Evolutionary conservation across 2,888 invertebrate species (phyloP).

Genomic region (Heliconius aoede): DNA sequence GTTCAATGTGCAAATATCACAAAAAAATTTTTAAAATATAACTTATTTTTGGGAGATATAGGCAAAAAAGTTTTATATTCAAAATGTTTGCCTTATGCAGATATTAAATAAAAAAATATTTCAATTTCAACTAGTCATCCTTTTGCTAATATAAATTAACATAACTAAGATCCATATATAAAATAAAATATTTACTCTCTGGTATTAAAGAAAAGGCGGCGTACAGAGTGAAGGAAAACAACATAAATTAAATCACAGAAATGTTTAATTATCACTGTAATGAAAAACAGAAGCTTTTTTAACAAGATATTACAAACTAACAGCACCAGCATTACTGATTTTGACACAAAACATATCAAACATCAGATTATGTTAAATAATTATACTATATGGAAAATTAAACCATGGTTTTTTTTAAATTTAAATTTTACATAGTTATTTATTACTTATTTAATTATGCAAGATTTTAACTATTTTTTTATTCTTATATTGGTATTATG

Average conservation of each 20-base stretch:
- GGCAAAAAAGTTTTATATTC: neutral
- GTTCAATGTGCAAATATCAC: neutral
- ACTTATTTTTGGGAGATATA: no score
- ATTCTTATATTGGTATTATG: neutral
- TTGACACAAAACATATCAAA: constrained; percentile 14
- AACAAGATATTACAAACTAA: constrained; percentile 17
- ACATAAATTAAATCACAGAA: constrained; percentile 4
- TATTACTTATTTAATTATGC: constrained; percentile 4
- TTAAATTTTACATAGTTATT: neutral
- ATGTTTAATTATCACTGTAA: neutral
- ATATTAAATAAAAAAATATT: neutral
- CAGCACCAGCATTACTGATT: constrained; percentile 14
- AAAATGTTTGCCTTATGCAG: neutral
- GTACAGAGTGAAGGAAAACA: neutral
- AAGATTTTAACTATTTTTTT: neutral
- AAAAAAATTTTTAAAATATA: no score
- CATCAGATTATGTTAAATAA: neutral
- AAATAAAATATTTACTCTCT: no score
- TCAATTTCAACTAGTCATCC: no score
- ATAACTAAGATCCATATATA: neutral
- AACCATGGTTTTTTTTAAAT: no score
- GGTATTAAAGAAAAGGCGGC: no score
- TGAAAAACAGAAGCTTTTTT: neutral
- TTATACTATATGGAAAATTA: neutral
- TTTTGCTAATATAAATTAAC: neutral